Evolutionary conservation across 2,113 vertebrate species (phyloP), one percentile per base, ranked within the genome.

Genomic region (Pluvialis apricaria): DNA sequence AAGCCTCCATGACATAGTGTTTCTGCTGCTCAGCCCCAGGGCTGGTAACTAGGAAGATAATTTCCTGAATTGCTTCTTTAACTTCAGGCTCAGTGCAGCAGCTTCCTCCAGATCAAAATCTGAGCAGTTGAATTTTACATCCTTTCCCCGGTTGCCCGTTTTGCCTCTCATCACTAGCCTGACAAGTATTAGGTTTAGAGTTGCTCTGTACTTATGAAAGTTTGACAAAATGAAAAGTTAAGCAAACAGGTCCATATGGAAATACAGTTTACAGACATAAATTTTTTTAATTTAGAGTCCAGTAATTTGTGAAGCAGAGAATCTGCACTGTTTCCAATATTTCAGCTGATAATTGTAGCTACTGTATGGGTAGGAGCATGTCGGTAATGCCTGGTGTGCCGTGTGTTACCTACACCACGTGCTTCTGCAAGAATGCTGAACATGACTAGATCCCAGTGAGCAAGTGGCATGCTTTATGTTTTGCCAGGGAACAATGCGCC

Each of bases 321-420:
- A n/a, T 55, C 36, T 70, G 38, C 7, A 2, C 13, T 19, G 15
- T 64, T 90, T 21, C 25, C 25, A 32, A 1, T 76, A 15, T 45
- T 68, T 82, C 44, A 60, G 32, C 25, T 72, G 66, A 13, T 38
- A 22, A 5, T 45, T 64, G 57, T 64, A 47, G 34, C 71, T 86
- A 4, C 42, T n/a, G 5, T 71, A 4, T 1, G 11, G 47, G 9
- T 57, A 17, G 55, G 60, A 70, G 8, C 7, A 5, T 17, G 6
- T 44, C 0, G 1, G 70, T 44, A 52, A 40, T 61, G 45, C 6
- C 75, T 38, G 57, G 29, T 51, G 38, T 62, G 36, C 25, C 0
- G 0, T 36, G 17, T 61, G 49, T 69, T 32, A 44, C 42, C 36
- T 7, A 7, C 4, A 20, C 9, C n/a, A 15, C 0, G 0, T 42